Percentiles rank a stretch among this genome's conserved stretches.
These are phyloP conservation scores for Camelus dromedarius DNA, from an alignment of 2,113 vertebrate species.

Conservation along the genomic window DNA sequence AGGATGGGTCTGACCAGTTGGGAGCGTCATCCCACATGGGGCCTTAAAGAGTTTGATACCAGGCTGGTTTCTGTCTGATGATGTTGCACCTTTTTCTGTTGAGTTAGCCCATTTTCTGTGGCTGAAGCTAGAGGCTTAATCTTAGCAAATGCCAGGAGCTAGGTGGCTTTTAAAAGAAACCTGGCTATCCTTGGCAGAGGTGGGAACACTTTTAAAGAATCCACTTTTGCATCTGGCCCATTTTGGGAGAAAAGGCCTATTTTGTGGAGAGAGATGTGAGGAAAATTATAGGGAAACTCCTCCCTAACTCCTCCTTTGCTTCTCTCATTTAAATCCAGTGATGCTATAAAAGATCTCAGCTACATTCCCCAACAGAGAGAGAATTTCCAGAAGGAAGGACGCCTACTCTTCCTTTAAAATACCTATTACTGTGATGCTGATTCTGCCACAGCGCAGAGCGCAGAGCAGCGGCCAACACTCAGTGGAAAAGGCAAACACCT, in stretches of 20 bases:
- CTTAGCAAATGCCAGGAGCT: neutral
- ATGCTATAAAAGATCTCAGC: neutral
- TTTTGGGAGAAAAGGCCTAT: constrained; percentile 21
- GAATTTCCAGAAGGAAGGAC: neutral
- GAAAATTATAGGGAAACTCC: neutral
- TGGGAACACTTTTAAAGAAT: neutral
- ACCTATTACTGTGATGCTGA: neutral
- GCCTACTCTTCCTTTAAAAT: neutral
- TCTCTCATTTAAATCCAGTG: neutral
- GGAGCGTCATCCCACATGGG: neutral
- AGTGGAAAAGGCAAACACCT: neutral
- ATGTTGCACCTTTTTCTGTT: constrained; percentile 24
- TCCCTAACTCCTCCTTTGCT: neutral
- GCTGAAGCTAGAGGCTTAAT: constrained; percentile 30
- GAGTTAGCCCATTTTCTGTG: constrained; percentile 48
- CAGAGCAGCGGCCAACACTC: neutral
- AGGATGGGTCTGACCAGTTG: neutral
- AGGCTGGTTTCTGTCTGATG: neutral
- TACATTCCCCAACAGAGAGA: neutral
- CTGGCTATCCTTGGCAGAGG: neutral
- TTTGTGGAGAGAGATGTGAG: neutral
- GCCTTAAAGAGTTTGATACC: neutral
- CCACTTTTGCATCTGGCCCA: neutral
- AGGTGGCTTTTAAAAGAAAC: constrained; percentile 6
- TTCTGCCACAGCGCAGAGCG: neutral